phyloP scores from a whole-genome alignment of 2,113 vertebrate genomes.

The Arvicanthis niloticus region DNA sequence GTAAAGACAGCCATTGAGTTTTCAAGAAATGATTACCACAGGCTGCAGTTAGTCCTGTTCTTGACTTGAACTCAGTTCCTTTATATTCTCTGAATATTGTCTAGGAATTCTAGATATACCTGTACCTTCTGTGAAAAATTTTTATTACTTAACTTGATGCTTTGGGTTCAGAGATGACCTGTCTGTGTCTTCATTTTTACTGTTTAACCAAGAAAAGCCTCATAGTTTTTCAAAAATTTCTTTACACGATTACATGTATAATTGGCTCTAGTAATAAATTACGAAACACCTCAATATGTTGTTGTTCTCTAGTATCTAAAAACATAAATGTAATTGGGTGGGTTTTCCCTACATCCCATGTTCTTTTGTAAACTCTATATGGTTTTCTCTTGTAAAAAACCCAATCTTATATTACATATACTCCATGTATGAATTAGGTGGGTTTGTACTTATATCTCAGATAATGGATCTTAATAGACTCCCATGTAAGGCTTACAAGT shows the following conservation, averaged over 20 bases:
- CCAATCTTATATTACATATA: background rate
- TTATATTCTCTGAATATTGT: slow-evolving; percentile 12
- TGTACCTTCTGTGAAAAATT: background rate
- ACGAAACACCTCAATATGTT: slow-evolving; percentile 26
- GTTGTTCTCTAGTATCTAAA: background rate
- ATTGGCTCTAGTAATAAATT: slow-evolving; percentile 34
- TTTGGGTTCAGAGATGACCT: slow-evolving; percentile 45
- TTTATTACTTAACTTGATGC: background rate
- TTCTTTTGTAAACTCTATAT: background rate
- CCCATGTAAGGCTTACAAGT: background rate
- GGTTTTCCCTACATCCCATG: background rate
- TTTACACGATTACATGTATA: background rate
- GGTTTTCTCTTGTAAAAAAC: background rate
- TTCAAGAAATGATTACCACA: background rate
- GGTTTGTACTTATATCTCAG: slow-evolving; percentile 26
- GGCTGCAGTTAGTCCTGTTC: background rate
- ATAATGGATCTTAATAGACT: background rate
- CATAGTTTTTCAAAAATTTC: background rate
- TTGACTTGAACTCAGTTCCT: slow-evolving; percentile 39
- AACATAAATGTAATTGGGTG: background rate
- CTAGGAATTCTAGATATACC: background rate
- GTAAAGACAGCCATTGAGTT: slow-evolving; percentile 84
- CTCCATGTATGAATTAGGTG: background rate
- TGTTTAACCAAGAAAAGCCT: slow-evolving; percentile 47
- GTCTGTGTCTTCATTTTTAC: slow-evolving; percentile 13